Conservation (phyloP, 2,888 invertebrate genomes). For the Diarsia mendica region DNA sequence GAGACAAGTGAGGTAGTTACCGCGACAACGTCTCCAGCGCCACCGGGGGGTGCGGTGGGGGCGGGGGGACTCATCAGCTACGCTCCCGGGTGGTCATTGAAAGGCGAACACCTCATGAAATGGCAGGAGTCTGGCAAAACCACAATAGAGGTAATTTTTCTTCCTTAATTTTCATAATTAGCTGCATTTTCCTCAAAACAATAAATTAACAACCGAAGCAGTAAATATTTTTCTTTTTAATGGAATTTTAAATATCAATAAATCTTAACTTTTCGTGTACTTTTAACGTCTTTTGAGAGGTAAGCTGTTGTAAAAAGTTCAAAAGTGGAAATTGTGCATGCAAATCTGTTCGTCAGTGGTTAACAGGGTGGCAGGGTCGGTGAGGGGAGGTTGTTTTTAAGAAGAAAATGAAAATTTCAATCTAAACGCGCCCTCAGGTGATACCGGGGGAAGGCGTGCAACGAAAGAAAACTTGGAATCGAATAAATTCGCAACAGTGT, state of each 20-base stretch:
- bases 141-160: slow-evolving; percentile 88
- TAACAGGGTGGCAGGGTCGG: slow-evolving; percentile 72
- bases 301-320: slow-evolving; percentile 67
- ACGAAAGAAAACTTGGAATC: slow-evolving; percentile 72
- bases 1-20: slow-evolving; percentile 76
- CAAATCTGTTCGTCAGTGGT: slow-evolving; percentile 79
- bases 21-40: slow-evolving; percentile 65
- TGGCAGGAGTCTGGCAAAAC: slow-evolving; percentile 91
- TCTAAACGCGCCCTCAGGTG: slow-evolving; percentile 86
- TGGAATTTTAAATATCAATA: slow-evolving; percentile 48
- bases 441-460: slow-evolving; percentile 69
- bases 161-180: slow-evolving; percentile 34
- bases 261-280: slow-evolving; percentile 42
- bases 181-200: background rate
- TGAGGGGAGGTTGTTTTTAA: slow-evolving; percentile 78
- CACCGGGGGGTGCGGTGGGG: slow-evolving; percentile 73
- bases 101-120: slow-evolving; percentile 91
- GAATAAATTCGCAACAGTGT: slow-evolving; percentile 64
- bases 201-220: slow-evolving; percentile 19
- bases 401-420: slow-evolving; percentile 88
- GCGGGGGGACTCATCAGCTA: slow-evolving; percentile 89
- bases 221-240: slow-evolving; percentile 38
- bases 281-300: slow-evolving; percentile 55
- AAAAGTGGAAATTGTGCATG: slow-evolving; percentile 80
- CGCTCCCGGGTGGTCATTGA: slow-evolving; percentile 91